Evolutionary conservation across 2,113 vertebrate genomes (phyloP).

Genomic region (Caloenas nicobarica): DNA sequence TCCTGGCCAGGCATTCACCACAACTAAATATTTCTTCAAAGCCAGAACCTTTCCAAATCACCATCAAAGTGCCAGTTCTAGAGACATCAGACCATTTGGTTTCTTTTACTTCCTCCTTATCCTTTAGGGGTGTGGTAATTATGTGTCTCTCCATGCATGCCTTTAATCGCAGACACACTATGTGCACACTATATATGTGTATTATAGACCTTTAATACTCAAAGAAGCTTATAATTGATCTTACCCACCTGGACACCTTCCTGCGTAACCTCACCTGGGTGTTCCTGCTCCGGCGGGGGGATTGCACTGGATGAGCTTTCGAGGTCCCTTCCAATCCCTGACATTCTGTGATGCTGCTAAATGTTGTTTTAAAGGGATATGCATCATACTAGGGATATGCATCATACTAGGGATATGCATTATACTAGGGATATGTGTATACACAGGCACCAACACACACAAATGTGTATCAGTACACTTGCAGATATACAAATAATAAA

Average conservation of each 20-base stretch:
- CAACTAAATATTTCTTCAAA: background rate
- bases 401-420: background rate
- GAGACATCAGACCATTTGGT: fast-evolving
- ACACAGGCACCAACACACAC: fast-evolving
- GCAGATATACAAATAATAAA: background rate
- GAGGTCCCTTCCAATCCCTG: too few species aligned
- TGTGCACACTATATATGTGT: fast-evolving
- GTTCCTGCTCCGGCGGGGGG: too few species aligned
- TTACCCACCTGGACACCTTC: too few species aligned
- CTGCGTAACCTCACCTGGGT: too few species aligned
- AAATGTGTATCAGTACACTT: background rate
- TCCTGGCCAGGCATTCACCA: background rate
- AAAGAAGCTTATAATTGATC: background rate
- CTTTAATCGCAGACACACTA: background rate
- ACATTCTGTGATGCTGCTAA: background rate
- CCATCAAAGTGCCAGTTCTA: fast-evolving
- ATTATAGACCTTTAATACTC: background rate
- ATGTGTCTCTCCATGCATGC: background rate
- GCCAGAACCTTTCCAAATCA: background rate
- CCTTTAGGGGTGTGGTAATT: fast-evolving
- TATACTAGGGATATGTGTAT: background rate
- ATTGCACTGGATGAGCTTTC: too few species aligned
- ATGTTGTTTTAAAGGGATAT: background rate
- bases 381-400: background rate
- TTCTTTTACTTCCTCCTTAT: background rate